Evolutionary conservation across 2,797 vertebrate genomes (phyloP).

Genomic region (Carduelis carduelis): DNA sequence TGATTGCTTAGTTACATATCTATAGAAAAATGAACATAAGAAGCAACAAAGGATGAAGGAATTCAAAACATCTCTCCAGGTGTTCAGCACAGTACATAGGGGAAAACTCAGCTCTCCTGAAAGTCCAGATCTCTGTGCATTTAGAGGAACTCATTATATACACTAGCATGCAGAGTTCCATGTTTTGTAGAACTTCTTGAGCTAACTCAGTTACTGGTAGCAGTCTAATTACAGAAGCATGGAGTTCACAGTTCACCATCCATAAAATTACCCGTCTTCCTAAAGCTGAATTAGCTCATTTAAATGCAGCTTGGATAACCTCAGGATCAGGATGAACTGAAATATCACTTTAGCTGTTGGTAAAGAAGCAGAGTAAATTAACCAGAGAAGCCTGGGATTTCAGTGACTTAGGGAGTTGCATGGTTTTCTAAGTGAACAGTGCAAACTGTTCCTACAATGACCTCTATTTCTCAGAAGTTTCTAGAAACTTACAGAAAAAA

Average conservation of each 20-base stretch:
- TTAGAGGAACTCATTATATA: not conserved
- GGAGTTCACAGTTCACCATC: not conserved
- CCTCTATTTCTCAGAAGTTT: not conserved
- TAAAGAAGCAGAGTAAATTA: not conserved
- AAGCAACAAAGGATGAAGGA: not conserved
- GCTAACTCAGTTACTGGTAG: not conserved
- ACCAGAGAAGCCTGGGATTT: not conserved
- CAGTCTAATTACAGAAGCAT: not conserved
- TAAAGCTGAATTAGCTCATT: not conserved
- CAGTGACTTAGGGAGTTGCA: not conserved
- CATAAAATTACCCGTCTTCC: not conserved
- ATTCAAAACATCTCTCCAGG: not conserved
- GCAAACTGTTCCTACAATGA: not conserved
- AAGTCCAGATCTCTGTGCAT: not conserved
- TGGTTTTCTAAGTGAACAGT: not conserved
- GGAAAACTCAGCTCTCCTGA: not conserved
- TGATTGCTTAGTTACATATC: not conserved
- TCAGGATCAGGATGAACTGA: not conserved
- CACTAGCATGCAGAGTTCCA: not conserved
- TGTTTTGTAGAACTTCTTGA: not conserved
- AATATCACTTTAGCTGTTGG: not conserved
- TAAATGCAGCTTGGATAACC: not conserved
- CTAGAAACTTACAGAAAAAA: not conserved
- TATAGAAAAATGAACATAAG: not conserved
- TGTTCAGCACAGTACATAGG: not conserved